phyloP scores from a whole-genome alignment of 2,888 invertebrate species.

The Sceliomorpha sp. region DNA sequence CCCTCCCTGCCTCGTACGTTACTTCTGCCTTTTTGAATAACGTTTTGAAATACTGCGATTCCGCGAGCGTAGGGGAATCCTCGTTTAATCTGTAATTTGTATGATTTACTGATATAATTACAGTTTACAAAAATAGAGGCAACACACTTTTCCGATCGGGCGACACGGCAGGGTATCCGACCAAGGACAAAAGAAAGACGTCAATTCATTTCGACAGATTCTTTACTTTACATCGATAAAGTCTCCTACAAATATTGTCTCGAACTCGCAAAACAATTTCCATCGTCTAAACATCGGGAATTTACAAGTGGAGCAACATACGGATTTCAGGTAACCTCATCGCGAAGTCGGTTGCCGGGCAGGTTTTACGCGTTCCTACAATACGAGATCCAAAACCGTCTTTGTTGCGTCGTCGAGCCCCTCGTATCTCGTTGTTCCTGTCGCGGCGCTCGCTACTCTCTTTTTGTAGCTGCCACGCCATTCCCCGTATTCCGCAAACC shows the following conservation, averaged over 20 bases:
- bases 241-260: too few relatives aligned
- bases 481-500: constrained; percentile 45
- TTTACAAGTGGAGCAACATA: constrained; percentile 71
- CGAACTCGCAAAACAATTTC: too few relatives aligned
- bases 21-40: not conserved
- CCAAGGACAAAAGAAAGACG: too few relatives aligned
- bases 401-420: not conserved
- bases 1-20: not conserved
- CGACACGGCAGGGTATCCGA: too few relatives aligned
- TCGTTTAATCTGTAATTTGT: too few relatives aligned
- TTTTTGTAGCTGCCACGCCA: constrained; percentile 16
- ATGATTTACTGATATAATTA: too few relatives aligned
- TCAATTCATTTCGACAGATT: too few relatives aligned
- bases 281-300: constrained; percentile 74
- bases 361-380: not conserved
- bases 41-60: not conserved
- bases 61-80: too few relatives aligned
- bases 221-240: too few relatives aligned
- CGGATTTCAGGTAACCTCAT: constrained; percentile 68
- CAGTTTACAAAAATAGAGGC: too few relatives aligned
- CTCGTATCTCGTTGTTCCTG: constrained; percentile 57
- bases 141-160: too few relatives aligned
- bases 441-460: constrained; percentile 34
- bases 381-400: too few relatives aligned
- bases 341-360: constrained; percentile 26